Base-by-base conservation (phyloP, 1,140 invertebrate species). In the Leptinotarsa lineolata region DNA sequence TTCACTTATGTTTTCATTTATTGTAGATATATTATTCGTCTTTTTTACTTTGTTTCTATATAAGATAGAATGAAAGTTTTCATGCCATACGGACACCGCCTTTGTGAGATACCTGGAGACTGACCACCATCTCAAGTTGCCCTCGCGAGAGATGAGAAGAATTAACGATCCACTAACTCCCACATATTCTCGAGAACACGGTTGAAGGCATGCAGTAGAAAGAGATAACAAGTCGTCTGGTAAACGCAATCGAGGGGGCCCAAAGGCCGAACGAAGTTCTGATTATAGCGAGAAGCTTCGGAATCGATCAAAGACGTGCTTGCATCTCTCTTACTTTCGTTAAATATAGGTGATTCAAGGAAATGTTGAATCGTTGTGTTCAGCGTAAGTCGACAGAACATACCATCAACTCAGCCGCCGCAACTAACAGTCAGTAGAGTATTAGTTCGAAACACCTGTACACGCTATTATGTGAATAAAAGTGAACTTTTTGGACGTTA, bases 381-480 rank as follows among this genome's bases (percentile, higher is more conserved):
- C 60, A 70, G 74, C 76, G 77, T 72, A 74, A 72, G 74, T 68
- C 64, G 79, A 68, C 72, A 70, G 74, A 77, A 80, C 79, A 76
- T 80, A 77, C 78, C 79, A 81, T 81, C 78, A 72, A 79, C 78
- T 81, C 80, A 81, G 73, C 74, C 72, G 77, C 78, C 77, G 79
- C 80, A 80, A 81, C 81, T 79, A 83, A 83, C 82, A 82, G 80
- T 83, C 81, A 83, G 82, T 83, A 83, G 81, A 83, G 82, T 82
- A 83, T 83, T 83, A 83, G 82, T 83, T 81, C 80, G 81, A 83
- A 83, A 83, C 82, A 83, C 82, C 81, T 83, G 82, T 83, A 83
- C 81, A 83, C 81, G 82, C 76, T 83, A 83, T 80, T 79, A 83
- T 83, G 82, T 82, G 81, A 83, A 81, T 83, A 75, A 81, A 83